Conservation (phyloP, 2,113 vertebrate genomes). For the Lampris incognitus region DNA sequence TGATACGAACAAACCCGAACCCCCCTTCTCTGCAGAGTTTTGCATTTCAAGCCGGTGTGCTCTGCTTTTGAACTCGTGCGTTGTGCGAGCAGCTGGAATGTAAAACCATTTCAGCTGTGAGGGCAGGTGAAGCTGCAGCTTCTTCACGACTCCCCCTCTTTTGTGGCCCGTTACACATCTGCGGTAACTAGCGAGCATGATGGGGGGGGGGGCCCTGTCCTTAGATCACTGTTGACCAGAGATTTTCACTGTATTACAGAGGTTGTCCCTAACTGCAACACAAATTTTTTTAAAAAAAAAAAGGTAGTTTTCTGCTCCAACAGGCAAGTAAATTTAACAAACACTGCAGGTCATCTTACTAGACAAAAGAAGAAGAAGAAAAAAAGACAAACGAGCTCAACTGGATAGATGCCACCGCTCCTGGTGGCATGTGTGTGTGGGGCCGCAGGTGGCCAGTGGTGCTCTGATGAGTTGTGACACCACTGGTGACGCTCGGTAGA, state of each 20-base stretch:
- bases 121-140: constrained; percentile 31
- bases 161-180: constrained; percentile 18
- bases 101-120: constrained; percentile 34
- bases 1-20: constrained; percentile 45
- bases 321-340: constrained; percentile 13
- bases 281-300: constrained; percentile 1
- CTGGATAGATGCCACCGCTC: constrained; percentile 20
- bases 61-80: constrained; percentile 58
- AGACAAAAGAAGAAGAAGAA: not conserved
- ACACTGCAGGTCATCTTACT: constrained; percentile 32
- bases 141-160: not conserved
- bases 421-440: constrained; percentile 38
- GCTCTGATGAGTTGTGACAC: constrained; percentile 64
- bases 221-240: not conserved
- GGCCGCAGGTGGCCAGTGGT: constrained; percentile 55
- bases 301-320: not conserved
- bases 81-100: constrained; percentile 40
- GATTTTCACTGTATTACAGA: not conserved
- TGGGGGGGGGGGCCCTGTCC: not conserved
- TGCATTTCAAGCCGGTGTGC: constrained; percentile 52
- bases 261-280: not conserved
- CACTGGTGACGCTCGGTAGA: constrained; percentile 36
- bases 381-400: not conserved
- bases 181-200: not conserved
- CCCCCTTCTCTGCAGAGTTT: constrained; percentile 60